Evolutionary conservation across 2,888 invertebrate species (phyloP).

Genomic region (Eudemis profundana): DNA sequence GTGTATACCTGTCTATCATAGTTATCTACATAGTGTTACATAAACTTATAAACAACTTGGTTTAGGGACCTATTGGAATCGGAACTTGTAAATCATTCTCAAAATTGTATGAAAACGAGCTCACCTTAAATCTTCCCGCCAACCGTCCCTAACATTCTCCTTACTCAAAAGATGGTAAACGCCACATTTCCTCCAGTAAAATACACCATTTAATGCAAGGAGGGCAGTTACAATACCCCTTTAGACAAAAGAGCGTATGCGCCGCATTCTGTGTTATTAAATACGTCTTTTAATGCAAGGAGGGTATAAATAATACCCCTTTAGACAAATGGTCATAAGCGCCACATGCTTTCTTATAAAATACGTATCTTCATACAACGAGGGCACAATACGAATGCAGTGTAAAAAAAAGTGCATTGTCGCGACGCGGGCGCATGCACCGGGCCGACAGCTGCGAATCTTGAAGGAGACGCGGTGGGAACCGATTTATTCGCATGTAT

Average conservation of each 20-base stretch:
- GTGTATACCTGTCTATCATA: no score
- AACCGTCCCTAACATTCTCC: neutral
- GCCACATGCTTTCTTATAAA: neutral
- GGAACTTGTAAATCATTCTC: neutral
- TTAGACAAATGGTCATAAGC: neutral
- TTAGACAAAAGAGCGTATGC: neutral
- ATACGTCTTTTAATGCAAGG: neutral
- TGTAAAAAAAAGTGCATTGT: conserved; percentile 17
- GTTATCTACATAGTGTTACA: no score
- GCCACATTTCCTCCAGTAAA: no score
- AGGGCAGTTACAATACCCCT: no score
- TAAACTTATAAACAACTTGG: no score
- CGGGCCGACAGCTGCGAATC: conserved; percentile 32
- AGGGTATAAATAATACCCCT: neutral
- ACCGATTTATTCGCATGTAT: conserved; percentile 23
- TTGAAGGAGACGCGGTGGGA: conserved; percentile 19
- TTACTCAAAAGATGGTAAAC: neutral
- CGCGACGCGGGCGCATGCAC: conserved; percentile 1
- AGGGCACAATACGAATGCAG: conserved; percentile 15
- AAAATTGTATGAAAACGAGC: neutral
- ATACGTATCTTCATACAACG: neutral
- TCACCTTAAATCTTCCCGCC: neutral
- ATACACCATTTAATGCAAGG: no score
- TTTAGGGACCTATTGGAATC: no score
- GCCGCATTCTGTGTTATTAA: neutral